Base-by-base conservation (phyloP, 2,113 vertebrate genomes). In the Bos indicus region DNA sequence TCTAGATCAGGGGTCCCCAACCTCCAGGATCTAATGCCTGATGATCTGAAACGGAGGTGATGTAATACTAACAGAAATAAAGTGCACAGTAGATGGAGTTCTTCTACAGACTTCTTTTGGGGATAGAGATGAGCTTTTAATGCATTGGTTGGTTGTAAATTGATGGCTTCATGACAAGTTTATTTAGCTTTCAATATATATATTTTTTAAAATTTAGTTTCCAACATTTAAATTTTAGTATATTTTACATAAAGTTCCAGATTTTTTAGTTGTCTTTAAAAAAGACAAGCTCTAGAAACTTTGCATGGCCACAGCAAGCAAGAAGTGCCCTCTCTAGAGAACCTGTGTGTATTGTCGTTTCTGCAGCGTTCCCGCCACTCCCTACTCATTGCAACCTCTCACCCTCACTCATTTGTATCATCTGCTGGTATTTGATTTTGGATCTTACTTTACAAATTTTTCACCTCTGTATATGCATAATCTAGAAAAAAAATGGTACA, bases 181-280 rank as follows among this genome's bases (percentile, higher is more conserved):
- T 90, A 19, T 88, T 62, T 91, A 80, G 57, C 51, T 93, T 93
- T 90, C 46, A 43, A 74, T 25, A 83, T 60, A 87, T 60, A n/a
- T 88, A 46, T 46, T 2, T 46, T 46, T 46, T 46, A 1, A 88
- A 88, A 16, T n/a, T 77, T 64, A 26, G 28, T n/a, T 59, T 57
- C 54, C 21, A 89, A 30, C 48, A 88, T n/a, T 87, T 67, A 87
- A 71, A 52, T 87, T 83, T 57, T 33, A 36, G 52, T 14, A 4
- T 36, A 80, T 59, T 88, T 97, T 40, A 74, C 12, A 80, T 36
- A 28, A 84, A 71, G 85, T 36, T 59, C 10, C 25, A 93, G 78
- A 87, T 30, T 84, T 91, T 46, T 36, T 14, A 87, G 46, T 46
- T 86, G 77, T 88, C 13, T 96, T 88, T 40, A 33, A 86, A 36